Evolutionary conservation across 1,140 invertebrate species (phyloP), one percentile per base, ranked within the genome.

Genomic region (Caenorhabditis latens): DNA sequence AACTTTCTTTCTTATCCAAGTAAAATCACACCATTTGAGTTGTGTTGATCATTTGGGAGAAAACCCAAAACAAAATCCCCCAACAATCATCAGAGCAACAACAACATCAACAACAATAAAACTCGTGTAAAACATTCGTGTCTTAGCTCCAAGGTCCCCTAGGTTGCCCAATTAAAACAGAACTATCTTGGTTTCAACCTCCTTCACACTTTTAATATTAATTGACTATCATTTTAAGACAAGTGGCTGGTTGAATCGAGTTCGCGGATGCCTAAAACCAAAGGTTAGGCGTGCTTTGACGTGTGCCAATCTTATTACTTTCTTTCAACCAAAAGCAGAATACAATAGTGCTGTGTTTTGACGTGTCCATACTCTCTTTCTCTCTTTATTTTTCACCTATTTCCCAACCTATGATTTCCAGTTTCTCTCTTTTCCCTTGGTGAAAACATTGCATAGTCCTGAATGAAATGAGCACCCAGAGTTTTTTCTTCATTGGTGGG

Each of bases 301-400:
- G 71, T 79, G 71, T 79, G 71, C 71, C 71, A 79, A 79, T 79
- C n/a, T 79, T n/a, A 79, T 50, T 79, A 50, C n/a, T 79, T 53
- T 50, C 46, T 79, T 79, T n/a, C 71, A 79, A 79, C 71, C 71
- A 79, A 79, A 79, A 79, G 46, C 21, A 53, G 71, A 79, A 79
- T 71, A 71, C 67, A 71, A 71, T 50, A 79, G 71, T 79, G 71
- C 71, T 50, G 71, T 79, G 71, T 79, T 79, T 79, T 79, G 71
- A 79, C 71, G 71, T 79, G 71, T 79, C 71, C 71, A 79, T 79
- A 79, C 71, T 79, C 46, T 79, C 71, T 79, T 79, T 79, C 71
- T 79, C 71, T 79, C 53, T 50, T 53, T 32, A 32, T 32, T 79
- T 79, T 79, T 50, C 71, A 79, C 71, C 71, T 79, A 79, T 79